These are phyloP conservation scores for Myiozetetes cayanensis DNA, from an alignment of 2,113 vertebrate genomes.

Conservation along the genomic window DNA sequence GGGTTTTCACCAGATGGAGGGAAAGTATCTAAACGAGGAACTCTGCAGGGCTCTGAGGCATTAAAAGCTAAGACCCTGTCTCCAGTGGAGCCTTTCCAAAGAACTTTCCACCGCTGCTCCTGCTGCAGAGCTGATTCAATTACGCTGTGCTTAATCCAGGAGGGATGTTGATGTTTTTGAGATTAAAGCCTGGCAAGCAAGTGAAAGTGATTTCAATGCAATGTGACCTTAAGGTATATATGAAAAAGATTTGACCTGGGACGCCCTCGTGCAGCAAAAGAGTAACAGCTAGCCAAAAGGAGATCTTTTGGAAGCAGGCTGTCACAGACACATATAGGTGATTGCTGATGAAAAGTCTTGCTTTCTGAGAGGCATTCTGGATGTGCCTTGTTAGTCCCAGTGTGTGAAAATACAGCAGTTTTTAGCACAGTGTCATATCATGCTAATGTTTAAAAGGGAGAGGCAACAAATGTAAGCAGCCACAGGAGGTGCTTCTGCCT, in stretches of 20 bases:
- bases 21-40: background rate
- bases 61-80: background rate
- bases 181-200: background rate
- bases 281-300: background rate
- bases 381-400: background rate
- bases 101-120: background rate
- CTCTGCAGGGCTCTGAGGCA: background rate
- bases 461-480: background rate
- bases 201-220: background rate
- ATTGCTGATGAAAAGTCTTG: background rate
- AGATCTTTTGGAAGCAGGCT: background rate
- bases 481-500: background rate
- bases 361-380: background rate
- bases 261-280: background rate
- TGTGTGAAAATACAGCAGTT: background rate
- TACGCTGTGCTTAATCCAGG: background rate
- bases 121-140: background rate
- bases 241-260: background rate
- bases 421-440: background rate
- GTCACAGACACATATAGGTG: background rate
- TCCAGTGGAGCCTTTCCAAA: background rate
- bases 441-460: background rate
- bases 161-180: background rate
- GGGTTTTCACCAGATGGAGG: constrained; percentile 24
- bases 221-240: background rate